Evolutionary conservation across 2,797 vertebrate genomes (phyloP), one percentile per base, ranked within the genome.

Genomic region (Gymnoscopelus braueri): DNA sequence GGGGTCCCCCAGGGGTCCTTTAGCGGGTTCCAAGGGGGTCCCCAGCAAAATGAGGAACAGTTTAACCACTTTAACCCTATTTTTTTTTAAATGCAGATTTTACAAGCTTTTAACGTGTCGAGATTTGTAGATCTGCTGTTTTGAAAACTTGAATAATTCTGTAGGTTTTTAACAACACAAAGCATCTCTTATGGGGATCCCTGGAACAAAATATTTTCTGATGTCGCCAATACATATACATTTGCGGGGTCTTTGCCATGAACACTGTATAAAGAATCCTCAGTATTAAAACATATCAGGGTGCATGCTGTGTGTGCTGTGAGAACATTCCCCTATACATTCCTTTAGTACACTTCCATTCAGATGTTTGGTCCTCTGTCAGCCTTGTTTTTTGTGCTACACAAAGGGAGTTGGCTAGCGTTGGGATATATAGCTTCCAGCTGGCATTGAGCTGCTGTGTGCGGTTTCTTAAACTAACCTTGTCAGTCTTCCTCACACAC

Each of bases 351-450:
- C 39, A 23, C 68, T 71, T 70, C 57, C 32, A 67, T 50, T 39
- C 48, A 12, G 26, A 65, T 71, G 59, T 77, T 55, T 51, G 53
- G 70, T 66, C 65, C 59, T 63, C 60, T 67, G 82, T 75, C 80
- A 76, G 51, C 77, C 57, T 55, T 70, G 60, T 72, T 63, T 66
- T 51, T 32, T 77, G 67, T 58, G 69, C 58, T 55, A 53, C 61
- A 72, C 59, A 57, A 58, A 63, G 23, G 60, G n/a, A 13, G 64
- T 24, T 32, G 68, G 61, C 67, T 63, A 65, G 72, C 24, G 24
- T n/a, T 29, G 39, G 68, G 58, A 69, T 74, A 58, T 50, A 47
- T 65, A 69, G 62, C 65, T 68, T 65, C 60, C 58, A 74, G 24
- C 79, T 74, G 49, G 29, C 54, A 50, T 52, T 53, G 59, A 79